Evolutionary conservation across 2,888 invertebrate species (phyloP).

Genomic region (Altica lythri): DNA sequence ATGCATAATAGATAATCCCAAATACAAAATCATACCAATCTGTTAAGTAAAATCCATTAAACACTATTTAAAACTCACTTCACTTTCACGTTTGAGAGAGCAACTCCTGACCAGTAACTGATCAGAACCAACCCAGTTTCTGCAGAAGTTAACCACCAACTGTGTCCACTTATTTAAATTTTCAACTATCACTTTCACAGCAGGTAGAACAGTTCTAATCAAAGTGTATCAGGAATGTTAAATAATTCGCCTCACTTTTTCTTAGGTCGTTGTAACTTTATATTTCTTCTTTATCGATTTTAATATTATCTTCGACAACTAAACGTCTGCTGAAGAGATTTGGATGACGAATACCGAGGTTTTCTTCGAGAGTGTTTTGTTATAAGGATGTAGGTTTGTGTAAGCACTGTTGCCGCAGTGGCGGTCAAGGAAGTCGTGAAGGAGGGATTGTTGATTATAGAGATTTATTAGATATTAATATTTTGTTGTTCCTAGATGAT

Average conservation of each 20-base stretch:
- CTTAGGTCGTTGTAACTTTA: constrained; percentile 14
- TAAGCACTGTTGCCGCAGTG: constrained; percentile 4
- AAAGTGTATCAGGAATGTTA: constrained; percentile 28
- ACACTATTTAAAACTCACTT: constrained; percentile 24
- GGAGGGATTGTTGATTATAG: neutral
- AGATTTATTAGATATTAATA: too few relatives aligned
- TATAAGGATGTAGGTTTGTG: constrained; percentile 24
- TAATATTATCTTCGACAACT: neutral
- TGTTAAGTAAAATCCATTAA: constrained; percentile 11
- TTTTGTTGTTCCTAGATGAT: too few relatives aligned
- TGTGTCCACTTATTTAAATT: constrained; percentile 13
- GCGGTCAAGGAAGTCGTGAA: neutral
- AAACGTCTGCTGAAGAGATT: neutral
- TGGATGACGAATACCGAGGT: constrained; percentile 1
- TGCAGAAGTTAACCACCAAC: constrained; percentile 22
- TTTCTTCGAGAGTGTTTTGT: constrained; percentile 16
- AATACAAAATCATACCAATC: constrained; percentile 13
- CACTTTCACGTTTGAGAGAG: constrained; percentile 25
- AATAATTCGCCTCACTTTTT: constrained; percentile 31
- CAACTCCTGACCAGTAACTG: constrained; percentile 10
- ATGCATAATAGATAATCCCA: too few relatives aligned
- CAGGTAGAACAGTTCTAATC: constrained; percentile 14
- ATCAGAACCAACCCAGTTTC: constrained; percentile 9
- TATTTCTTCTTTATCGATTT: constrained; percentile 2
- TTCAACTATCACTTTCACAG: constrained; percentile 32